Conservation (phyloP, 2,113 vertebrate genomes). For the Lampris incognitus region DNA sequence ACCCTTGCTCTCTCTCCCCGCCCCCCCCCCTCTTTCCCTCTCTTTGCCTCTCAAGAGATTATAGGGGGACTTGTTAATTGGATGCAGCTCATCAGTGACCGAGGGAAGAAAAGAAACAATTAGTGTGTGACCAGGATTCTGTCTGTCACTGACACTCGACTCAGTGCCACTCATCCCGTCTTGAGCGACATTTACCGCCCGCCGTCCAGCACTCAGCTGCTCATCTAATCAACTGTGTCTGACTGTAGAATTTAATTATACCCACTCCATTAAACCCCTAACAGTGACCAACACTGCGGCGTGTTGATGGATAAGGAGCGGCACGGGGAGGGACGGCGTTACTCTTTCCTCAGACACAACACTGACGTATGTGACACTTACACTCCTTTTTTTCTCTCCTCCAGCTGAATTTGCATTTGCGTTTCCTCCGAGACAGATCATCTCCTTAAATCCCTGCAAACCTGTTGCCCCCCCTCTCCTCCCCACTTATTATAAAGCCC, state of each 20-base stretch:
- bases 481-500: conserved; percentile 47
- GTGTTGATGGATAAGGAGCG: neutral
- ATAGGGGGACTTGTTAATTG: conserved; percentile 5
- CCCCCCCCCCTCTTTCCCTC: neutral
- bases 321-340: neutral
- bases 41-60: neutral
- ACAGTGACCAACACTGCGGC: conserved; percentile 1
- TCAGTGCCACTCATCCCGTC: neutral
- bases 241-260: conserved; percentile 33
- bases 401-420: conserved; percentile 1
- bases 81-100: conserved; percentile 14
- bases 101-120: conserved; percentile 24
- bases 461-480: conserved; percentile 35
- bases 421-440: conserved; percentile 38
- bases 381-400: neutral
- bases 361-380: conserved; percentile 23
- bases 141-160: conserved; percentile 16
- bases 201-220: neutral
- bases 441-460: conserved; percentile 40
- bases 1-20: no score
- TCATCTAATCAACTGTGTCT: conserved; percentile 24
- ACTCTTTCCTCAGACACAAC: neutral
- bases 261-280: conserved; percentile 29
- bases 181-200: conserved; percentile 12
- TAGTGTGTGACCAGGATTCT: conserved; percentile 23